Evolutionary conservation across 1,140 invertebrate genomes (phyloP), one percentile per base, ranked within the genome.

Genomic region (Eueides isabella): DNA sequence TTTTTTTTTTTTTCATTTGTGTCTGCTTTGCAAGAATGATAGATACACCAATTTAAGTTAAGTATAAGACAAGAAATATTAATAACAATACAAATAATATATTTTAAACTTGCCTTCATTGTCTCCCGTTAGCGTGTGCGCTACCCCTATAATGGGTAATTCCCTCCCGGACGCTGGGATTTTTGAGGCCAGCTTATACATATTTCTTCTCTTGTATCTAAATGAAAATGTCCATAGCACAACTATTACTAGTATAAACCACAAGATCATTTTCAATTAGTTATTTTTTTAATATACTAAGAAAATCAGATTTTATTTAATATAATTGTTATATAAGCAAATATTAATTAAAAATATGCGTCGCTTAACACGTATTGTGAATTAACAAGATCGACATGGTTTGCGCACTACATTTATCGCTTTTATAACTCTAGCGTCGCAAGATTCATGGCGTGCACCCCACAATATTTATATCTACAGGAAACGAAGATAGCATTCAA

Each of bases 161-260:
- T 85, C 79, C 2, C 48, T 41, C 0, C 76, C 64, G 2, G 77
- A 69, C 0, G 64, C 44, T 0, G 83, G 76, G 28, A 88, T 67
- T 1, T 62, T 64, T 0, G 82, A 63, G 26, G 89, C 89, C 38
- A 92, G 66, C 28, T 82, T 71, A 30, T 89, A 85, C 86, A 92
- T 83, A 30, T 76, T 76, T 65, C 86, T 75, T 62, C 88, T 85
- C 31, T 75, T 83, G 66, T 80, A 86, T 61, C 84, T 81, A 30
- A 81, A 89, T 19, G 79, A 29, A 12, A 80, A 55, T 11, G 68
- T 62, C 84, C 88, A 88, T 44, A 82, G 29, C 44, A 83, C 69
- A 6, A 77, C 5, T 65, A 83, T 74, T n/a, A 75, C 11, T 16
- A 88, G 14, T 7, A 86, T 55, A 44, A 81, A 76, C 74, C 65